phyloP scores from a whole-genome alignment of 2,888 invertebrate species.

The Drosophila meridiana region DNA sequence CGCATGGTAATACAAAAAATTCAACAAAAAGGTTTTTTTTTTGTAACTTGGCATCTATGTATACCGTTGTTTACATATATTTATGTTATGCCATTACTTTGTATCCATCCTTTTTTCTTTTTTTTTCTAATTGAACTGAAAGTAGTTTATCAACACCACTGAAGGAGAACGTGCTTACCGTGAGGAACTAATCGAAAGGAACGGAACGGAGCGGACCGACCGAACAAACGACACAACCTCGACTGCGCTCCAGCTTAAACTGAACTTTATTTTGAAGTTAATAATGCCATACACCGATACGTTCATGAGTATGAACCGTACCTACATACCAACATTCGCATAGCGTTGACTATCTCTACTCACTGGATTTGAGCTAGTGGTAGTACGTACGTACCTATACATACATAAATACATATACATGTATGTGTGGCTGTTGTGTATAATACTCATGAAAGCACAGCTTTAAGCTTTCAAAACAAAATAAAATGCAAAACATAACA shows the following conservation, averaged over 20 bases:
- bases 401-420: constrained; percentile 5
- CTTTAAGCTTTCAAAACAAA: constrained; percentile 76
- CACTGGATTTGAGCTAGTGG: constrained; percentile 35
- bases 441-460: constrained; percentile 71
- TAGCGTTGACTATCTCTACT: constrained; percentile 42
- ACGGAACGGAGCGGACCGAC: constrained; percentile 66
- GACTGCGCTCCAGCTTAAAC: constrained; percentile 79
- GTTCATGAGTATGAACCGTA: constrained; percentile 16
- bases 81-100: constrained; percentile 44
- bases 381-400: constrained; percentile 20
- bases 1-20: not conserved
- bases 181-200: constrained; percentile 69
- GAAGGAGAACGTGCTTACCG: constrained; percentile 77
- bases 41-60: constrained; percentile 2
- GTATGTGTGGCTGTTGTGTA: constrained; percentile 28
- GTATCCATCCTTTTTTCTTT: not conserved
- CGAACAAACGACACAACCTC: constrained; percentile 76
- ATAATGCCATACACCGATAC: constrained; percentile 57
- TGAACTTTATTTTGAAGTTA: constrained; percentile 79
- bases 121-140: constrained; percentile 29
- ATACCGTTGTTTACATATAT: constrained; percentile 10
- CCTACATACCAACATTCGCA: constrained; percentile 35
- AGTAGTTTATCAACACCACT: constrained; percentile 59
- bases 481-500: constrained; percentile 78
- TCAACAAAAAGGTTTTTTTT: not conserved